Conservation (phyloP, 2,797 vertebrate genomes). For the Morelia viridis region DNA sequence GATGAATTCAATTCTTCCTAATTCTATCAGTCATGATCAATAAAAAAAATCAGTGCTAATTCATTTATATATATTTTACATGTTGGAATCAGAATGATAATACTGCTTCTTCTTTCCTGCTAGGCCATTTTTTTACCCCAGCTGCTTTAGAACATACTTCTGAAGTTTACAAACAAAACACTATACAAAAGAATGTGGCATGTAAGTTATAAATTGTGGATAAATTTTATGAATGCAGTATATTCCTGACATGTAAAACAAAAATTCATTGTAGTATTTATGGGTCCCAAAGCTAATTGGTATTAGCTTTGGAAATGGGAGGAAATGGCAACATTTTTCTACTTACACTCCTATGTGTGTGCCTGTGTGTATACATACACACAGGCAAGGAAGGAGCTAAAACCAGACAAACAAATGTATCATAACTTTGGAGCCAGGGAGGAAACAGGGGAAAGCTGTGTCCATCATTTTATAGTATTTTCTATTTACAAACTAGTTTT, state of each 20-base stretch:
- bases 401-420: not conserved
- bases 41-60: constrained; percentile 32
- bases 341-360: not conserved
- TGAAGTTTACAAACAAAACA: not conserved
- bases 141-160: not conserved
- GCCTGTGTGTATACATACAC: no score
- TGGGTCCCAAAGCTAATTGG: not conserved
- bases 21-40: not conserved
- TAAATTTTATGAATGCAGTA: not conserved
- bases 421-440: not conserved
- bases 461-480: not conserved
- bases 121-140: not conserved
- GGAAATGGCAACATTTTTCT: not conserved
- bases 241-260: not conserved
- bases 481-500: no score
- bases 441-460: not conserved
- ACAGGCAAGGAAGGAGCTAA: not conserved
- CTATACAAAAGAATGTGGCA: not conserved
- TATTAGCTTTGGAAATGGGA: not conserved
- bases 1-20: not conserved
- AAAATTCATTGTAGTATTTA: not conserved
- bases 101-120: not conserved
- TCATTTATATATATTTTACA: not conserved
- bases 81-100: not conserved
- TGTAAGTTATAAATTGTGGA: not conserved